Evolutionary conservation across 2,888 invertebrate species (phyloP).

Genomic region (Pegoplata infirma): DNA sequence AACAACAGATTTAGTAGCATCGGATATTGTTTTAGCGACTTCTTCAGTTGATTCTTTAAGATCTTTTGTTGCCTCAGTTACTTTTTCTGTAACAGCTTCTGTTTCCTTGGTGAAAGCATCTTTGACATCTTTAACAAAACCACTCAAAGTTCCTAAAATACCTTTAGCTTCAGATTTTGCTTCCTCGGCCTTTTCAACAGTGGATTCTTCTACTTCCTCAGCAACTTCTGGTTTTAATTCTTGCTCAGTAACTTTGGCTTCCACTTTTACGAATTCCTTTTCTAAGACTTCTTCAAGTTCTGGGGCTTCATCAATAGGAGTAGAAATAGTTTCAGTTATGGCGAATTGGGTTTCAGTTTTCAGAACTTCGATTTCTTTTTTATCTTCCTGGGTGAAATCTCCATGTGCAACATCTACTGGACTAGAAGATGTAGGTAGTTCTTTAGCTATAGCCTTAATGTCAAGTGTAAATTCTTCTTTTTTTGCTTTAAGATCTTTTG

Average conservation of each 20-base stretch:
- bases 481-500: slow-evolving; percentile 29
- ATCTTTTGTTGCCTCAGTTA: slow-evolving; percentile 35
- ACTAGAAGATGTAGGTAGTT: slow-evolving; percentile 38
- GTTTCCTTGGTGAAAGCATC: slow-evolving; percentile 19
- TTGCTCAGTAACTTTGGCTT: slow-evolving; percentile 10
- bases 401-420: slow-evolving; percentile 41
- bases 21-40: neutral
- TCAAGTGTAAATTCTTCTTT: slow-evolving; percentile 29
- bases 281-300: slow-evolving; percentile 14
- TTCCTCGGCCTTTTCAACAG: slow-evolving; percentile 21
- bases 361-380: neutral
- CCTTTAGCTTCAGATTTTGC: slow-evolving; percentile 26
- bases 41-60: slow-evolving; percentile 18
- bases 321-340: slow-evolving; percentile 66
- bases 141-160: slow-evolving; percentile 8
- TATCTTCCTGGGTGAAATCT: slow-evolving; percentile 36
- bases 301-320: slow-evolving; percentile 66
- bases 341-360: slow-evolving; percentile 2
- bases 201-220: slow-evolving; percentile 46
- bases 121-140: slow-evolving; percentile 26
- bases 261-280: slow-evolving; percentile 47
- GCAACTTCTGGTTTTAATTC: neutral
- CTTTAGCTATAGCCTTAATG: neutral
- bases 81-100: slow-evolving; percentile 57
- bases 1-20: slow-evolving; percentile 20